Evolutionary conservation across 37 sponge, comb jelly and placozoan genomes (phyloP).

Genomic region (Dysidea cf. avara): DNA sequence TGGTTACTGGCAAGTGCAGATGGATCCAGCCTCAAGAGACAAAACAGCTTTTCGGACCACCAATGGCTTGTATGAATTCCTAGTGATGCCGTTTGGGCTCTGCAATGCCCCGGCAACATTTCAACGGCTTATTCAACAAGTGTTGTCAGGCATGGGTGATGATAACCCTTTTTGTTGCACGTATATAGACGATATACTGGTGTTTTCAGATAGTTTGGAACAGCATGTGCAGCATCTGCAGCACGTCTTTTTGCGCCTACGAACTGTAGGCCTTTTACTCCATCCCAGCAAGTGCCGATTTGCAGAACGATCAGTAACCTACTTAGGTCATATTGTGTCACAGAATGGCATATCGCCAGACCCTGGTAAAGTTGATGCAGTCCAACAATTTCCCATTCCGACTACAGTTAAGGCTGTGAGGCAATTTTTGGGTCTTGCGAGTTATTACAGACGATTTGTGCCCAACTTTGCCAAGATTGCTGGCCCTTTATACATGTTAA

Average conservation of each 20-base stretch:
- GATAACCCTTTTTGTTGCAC: slow-evolving; percentile 16
- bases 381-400: slow-evolving; percentile 23
- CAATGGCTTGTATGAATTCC: slow-evolving; percentile 21
- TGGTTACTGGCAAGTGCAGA: slow-evolving; percentile 24
- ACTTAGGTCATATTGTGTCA: slow-evolving; percentile 47
- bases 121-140: slow-evolving; percentile 35
- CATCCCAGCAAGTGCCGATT: slow-evolving; percentile 35
- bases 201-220: slow-evolving; percentile 15
- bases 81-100: slow-evolving; percentile 30
- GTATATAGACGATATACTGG: slow-evolving; percentile 55
- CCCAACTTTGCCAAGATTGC: slow-evolving; percentile 19
- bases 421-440: slow-evolving; percentile 24
- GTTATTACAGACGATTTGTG: no score
- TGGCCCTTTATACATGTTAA: not conserved
- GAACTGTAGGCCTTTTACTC: slow-evolving; percentile 10
- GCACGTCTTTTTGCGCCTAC: slow-evolving; percentile 21
- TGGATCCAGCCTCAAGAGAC: not conserved
- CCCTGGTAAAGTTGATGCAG: slow-evolving; percentile 35
- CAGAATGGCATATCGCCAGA: slow-evolving; percentile 38
- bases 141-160: slow-evolving; percentile 2
- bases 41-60: slow-evolving; percentile 33
- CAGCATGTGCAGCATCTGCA: slow-evolving; percentile 33
- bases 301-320: not conserved
- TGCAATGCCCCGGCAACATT: slow-evolving; percentile 30
- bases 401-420: slow-evolving; percentile 1